phyloP scores from a whole-genome alignment of 2,113 vertebrate genomes.

The Regulus satrapa region DNA sequence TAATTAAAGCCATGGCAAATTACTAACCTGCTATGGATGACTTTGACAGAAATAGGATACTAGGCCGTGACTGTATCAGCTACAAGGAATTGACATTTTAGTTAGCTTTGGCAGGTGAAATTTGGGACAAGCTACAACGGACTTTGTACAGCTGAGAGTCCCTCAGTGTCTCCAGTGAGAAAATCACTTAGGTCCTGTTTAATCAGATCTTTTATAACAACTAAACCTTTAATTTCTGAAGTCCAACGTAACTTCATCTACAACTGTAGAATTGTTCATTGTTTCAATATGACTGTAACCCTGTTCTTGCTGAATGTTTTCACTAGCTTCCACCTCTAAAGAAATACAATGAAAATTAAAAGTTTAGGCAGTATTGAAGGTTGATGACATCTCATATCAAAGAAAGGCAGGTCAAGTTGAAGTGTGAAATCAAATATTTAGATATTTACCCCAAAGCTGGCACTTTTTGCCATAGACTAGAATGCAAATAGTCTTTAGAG shows the following conservation, averaged over 20 bases:
- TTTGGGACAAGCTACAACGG: neutral
- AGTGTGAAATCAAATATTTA: neutral
- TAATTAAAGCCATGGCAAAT: slow-evolving; percentile 60
- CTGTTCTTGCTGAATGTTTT: neutral
- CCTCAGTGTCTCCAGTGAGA: neutral
- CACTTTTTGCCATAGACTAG: neutral
- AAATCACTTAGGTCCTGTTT: neutral
- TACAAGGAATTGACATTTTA: slow-evolving; percentile 33
- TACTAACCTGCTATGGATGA: slow-evolving; percentile 52
- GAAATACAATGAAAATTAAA: neutral
- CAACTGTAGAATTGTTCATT: neutral
- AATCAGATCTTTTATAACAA: neutral
- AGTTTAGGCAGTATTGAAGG: neutral
- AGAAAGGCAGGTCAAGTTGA: neutral
- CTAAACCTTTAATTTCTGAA: neutral
- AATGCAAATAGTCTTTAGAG: neutral
- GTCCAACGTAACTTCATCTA: neutral
- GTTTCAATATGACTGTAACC: neutral
- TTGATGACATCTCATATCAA: neutral
- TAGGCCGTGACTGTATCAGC: slow-evolving; percentile 17
- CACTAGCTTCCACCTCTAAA: neutral
- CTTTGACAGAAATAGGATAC: slow-evolving; percentile 60
- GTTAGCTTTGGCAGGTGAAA: slow-evolving; percentile 11
- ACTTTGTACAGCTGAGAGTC: neutral
- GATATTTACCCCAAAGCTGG: neutral